Percentiles rank a stretch among this genome's conserved stretches.
Conservation (phyloP, 2,797 vertebrate genomes). For the Coracias cyanogaster region DNA sequence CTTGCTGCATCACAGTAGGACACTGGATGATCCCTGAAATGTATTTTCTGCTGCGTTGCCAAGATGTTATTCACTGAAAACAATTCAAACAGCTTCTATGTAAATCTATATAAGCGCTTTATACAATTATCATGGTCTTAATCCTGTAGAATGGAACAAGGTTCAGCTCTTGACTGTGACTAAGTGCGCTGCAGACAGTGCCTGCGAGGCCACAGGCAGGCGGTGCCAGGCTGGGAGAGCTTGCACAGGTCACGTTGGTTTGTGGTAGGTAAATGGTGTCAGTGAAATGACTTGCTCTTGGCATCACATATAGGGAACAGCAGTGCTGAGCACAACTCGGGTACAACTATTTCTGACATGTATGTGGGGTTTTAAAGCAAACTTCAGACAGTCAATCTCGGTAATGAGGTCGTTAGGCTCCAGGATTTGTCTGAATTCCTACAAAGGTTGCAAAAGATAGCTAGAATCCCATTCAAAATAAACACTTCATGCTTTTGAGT, state of each 20-base stretch:
- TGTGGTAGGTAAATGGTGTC: background rate
- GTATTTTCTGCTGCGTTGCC: background rate
- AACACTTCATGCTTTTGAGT: background rate
- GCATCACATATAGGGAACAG: background rate
- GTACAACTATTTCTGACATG: background rate
- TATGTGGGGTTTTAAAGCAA: background rate
- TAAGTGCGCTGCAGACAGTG: background rate
- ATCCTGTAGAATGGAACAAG: background rate
- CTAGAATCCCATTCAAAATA: background rate
- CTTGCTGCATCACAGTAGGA: background rate
- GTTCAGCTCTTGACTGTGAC: background rate
- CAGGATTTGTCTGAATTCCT: background rate
- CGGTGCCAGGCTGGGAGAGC: background rate
- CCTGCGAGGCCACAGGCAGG: accelerated
- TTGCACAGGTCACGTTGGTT: background rate
- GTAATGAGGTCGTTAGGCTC: background rate
- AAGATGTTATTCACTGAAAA: background rate
- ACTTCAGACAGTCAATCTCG: background rate
- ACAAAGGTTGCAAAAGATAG: background rate
- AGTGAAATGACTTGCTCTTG: background rate
- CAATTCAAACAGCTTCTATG: background rate
- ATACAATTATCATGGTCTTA: background rate
- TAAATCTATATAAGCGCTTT: background rate
- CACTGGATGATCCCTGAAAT: background rate
- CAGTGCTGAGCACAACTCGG: background rate